Conservation (phyloP, 2,113 vertebrate genomes). For the Anarhynchus alexandrinus region DNA sequence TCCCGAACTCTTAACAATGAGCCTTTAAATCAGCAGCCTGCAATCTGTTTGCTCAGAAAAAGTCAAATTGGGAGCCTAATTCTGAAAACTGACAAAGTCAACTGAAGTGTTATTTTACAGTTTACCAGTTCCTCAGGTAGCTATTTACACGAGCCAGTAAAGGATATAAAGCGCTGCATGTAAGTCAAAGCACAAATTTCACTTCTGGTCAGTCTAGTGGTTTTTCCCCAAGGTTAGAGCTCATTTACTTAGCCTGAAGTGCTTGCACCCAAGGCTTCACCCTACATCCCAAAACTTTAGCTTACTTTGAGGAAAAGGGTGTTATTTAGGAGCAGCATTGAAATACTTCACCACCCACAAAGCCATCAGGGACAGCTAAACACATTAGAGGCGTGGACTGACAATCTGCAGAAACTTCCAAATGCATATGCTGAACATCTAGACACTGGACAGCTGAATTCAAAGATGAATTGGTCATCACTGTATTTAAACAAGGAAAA, state of each 20-base stretch:
- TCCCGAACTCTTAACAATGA: neutral
- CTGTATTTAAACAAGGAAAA: neutral
- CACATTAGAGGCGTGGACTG: neutral
- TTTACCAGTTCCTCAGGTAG: neutral
- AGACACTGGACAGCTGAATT: neutral
- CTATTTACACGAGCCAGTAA: neutral
- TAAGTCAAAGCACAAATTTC: neutral
- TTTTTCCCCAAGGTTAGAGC: neutral
- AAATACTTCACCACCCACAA: neutral
- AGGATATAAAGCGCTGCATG: neutral
- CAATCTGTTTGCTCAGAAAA: neutral
- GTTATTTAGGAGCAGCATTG: neutral
- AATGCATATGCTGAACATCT: neutral
- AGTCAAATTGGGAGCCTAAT: neutral
- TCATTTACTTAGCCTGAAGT: neutral
- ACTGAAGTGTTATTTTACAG: neutral
- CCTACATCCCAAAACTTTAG: neutral
- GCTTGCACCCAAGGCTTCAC: neutral
- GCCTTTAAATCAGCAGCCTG: neutral
- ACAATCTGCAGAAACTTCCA: neutral
- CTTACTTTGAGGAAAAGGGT: neutral
- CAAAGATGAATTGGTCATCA: neutral
- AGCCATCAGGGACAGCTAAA: neutral
- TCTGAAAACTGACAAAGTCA: neutral
- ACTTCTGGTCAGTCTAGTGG: neutral